These are phyloP conservation scores for Spea hammondii DNA, from an alignment of 2,797 vertebrate species.

Conservation along the genomic window DNA sequence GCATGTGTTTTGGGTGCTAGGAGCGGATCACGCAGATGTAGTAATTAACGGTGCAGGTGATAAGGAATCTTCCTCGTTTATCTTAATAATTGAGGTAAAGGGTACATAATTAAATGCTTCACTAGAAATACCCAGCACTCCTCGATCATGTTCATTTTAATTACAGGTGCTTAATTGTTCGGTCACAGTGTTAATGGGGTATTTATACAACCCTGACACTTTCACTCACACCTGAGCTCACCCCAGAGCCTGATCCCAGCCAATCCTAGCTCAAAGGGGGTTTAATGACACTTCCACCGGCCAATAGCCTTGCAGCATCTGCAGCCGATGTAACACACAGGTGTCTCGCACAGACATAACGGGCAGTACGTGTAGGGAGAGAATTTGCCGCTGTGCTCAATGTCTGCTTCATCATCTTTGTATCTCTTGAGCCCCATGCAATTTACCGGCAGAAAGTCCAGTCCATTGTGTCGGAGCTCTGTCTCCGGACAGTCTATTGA, in stretches of 20 bases:
- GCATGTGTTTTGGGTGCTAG: slow-evolving; percentile 7
- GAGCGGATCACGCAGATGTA: slow-evolving; percentile 30
- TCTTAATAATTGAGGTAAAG: slow-evolving; percentile 69
- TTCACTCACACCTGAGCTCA: not conserved
- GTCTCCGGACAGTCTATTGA: too few species aligned
- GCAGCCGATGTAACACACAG: too few species aligned
- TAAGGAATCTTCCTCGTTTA: slow-evolving; percentile 65
- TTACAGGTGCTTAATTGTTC: slow-evolving; percentile 71
- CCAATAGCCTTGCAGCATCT: not conserved
- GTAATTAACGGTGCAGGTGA: slow-evolving; percentile 58
- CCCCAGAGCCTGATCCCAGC: not conserved
- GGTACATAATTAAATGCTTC: slow-evolving; percentile 71
- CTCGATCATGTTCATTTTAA: slow-evolving; percentile 72
- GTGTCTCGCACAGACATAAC: too few species aligned
- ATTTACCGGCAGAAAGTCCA: too few species aligned
- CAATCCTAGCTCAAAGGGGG: not conserved
- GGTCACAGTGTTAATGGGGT: slow-evolving; percentile 65
- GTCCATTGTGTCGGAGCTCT: too few species aligned
- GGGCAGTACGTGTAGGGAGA: too few species aligned
- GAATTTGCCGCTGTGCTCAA: too few species aligned
- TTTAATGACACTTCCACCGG: too few species aligned
- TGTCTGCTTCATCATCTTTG: too few species aligned
- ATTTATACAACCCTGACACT: slow-evolving; percentile 51
- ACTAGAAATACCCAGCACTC: slow-evolving; percentile 59
- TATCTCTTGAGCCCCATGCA: too few species aligned